Percentiles rank a stretch among this genome's conserved stretches.
Evolutionary conservation across 2,888 invertebrate genomes (phyloP).

Genomic region (Malacosoma neustria): DNA sequence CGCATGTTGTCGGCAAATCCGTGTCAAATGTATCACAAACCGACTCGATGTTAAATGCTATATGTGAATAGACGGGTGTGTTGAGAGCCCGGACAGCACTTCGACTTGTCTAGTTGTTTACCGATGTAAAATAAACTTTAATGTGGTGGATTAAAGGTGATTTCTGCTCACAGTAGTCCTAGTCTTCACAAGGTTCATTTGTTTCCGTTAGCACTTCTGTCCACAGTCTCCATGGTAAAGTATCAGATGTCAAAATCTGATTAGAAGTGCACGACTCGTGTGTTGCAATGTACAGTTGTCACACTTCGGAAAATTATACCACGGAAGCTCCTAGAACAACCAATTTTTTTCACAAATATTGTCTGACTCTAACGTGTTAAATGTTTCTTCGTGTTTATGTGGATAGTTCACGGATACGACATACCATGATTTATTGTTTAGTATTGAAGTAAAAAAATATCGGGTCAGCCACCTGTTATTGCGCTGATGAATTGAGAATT

Average conservation of each 20-base stretch:
- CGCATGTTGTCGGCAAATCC: slow-evolving; percentile 52
- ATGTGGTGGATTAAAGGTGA: slow-evolving; percentile 15
- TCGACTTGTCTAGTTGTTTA: slow-evolving; percentile 38
- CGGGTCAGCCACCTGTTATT: slow-evolving; percentile 13
- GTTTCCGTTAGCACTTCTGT: slow-evolving; percentile 64
- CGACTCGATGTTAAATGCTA: slow-evolving; percentile 56
- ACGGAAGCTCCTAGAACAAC: slow-evolving; percentile 13
- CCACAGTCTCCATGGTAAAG: slow-evolving; percentile 47
- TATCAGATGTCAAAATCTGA: slow-evolving; percentile 56
- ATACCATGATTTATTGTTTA: slow-evolving; percentile 34
- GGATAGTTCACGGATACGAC: slow-evolving; percentile 16
- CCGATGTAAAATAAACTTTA: slow-evolving; percentile 31
- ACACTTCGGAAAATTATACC: slow-evolving; percentile 20
- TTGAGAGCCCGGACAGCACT: slow-evolving; percentile 51
- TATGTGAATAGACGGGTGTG: no score
- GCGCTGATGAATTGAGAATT: not conserved
- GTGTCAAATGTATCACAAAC: slow-evolving; percentile 65
- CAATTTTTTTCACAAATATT: slow-evolving; percentile 32
- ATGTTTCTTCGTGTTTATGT: slow-evolving; percentile 30
- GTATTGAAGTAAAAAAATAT: slow-evolving; percentile 14
- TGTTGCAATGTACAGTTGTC: slow-evolving; percentile 23
- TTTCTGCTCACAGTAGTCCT: slow-evolving; percentile 22
- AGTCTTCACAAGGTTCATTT: slow-evolving; percentile 59
- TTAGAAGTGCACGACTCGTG: slow-evolving; percentile 52
- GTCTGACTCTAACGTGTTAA: slow-evolving; percentile 32